These are phyloP conservation scores for Psix sp. DNA, from an alignment of 1,140 invertebrate species.

Conservation along the genomic window DNA sequence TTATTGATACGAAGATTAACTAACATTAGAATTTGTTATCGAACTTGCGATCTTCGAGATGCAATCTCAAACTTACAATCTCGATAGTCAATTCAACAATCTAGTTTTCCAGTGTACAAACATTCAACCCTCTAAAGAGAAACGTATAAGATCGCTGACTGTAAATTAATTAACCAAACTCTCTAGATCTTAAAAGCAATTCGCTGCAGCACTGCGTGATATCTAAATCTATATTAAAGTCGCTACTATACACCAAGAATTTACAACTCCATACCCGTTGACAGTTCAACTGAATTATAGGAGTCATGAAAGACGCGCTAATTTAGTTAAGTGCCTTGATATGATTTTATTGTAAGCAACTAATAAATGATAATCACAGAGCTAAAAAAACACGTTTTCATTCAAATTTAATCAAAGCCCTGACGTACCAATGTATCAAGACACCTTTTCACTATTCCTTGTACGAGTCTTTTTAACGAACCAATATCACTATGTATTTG, in stretches of 20 bases:
- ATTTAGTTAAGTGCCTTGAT: slow-evolving; percentile 26
- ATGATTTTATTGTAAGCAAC: slow-evolving; percentile 32
- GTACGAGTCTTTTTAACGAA: slow-evolving; percentile 25
- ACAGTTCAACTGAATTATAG: slow-evolving; percentile 27
- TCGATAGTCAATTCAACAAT: no score
- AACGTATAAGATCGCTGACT: slow-evolving; percentile 69
- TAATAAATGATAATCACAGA: no score
- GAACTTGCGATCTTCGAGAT: no score
- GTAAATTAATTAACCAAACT: slow-evolving; percentile 75
- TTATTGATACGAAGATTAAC: no score
- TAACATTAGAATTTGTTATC: no score
- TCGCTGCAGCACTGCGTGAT: slow-evolving; percentile 48
- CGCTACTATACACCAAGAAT: slow-evolving; percentile 63
- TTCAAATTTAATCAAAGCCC: no score
- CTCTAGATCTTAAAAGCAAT: slow-evolving; percentile 68
- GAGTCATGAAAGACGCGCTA: slow-evolving; percentile 19
- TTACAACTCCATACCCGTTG: slow-evolving; percentile 58
- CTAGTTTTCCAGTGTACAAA: slow-evolving; percentile 10
- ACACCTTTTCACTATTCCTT: background rate
- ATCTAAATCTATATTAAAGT: slow-evolving; percentile 74
- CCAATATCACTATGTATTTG: slow-evolving; percentile 11
- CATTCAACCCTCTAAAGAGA: slow-evolving; percentile 35
- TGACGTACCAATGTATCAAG: no score
- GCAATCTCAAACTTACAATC: no score
- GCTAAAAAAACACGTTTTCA: no score